Percentiles rank a stretch among this genome's conserved stretches.
phyloP scores from a whole-genome alignment of 2,888 invertebrate genomes.

The Ctenicera cuprea region DNA sequence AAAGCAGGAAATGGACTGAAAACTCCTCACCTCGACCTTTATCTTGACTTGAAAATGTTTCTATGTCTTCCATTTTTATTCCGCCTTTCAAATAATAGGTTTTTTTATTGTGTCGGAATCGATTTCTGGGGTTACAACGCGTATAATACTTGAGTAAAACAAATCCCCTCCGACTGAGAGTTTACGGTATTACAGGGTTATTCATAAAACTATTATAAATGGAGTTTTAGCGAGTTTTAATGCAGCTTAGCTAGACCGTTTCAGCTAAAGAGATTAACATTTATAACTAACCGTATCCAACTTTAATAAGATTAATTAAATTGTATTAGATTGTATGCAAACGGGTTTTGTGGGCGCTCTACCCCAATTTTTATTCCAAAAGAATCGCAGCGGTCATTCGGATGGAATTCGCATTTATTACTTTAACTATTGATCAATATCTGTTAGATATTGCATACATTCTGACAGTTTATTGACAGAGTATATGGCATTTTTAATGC shows the following conservation, averaged over 20 bases:
- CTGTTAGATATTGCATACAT: background rate
- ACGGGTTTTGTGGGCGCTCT: conserved; percentile 27
- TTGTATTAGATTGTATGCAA: conserved; percentile 42
- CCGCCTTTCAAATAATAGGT: conserved; percentile 55
- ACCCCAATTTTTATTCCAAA: conserved; percentile 17
- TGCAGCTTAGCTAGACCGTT: conserved; percentile 45
- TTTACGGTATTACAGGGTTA: conserved; percentile 33
- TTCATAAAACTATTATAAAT: conserved; percentile 49
- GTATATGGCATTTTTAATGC: too few species aligned
- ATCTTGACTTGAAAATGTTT: conserved; percentile 64
- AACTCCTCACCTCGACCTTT: conserved; percentile 65
- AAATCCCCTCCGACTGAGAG: conserved; percentile 24
- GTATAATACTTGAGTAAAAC: conserved; percentile 5
- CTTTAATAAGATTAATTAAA: conserved; percentile 50
- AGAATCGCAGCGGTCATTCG: conserved; percentile 23
- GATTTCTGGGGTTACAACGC: conserved; percentile 35
- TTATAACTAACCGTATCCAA: conserved; percentile 48
- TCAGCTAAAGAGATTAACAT: conserved; percentile 49
- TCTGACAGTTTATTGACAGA: too few species aligned
- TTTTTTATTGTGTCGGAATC: conserved; percentile 53
- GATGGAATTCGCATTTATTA: conserved; percentile 11
- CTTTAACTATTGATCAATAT: background rate
- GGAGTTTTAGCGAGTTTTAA: conserved; percentile 46
- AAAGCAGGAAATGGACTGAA: conserved; percentile 67
- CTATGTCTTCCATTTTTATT: conserved; percentile 61